Base-by-base conservation (phyloP, 2,797 vertebrate genomes). In the Mycteria americana region DNA sequence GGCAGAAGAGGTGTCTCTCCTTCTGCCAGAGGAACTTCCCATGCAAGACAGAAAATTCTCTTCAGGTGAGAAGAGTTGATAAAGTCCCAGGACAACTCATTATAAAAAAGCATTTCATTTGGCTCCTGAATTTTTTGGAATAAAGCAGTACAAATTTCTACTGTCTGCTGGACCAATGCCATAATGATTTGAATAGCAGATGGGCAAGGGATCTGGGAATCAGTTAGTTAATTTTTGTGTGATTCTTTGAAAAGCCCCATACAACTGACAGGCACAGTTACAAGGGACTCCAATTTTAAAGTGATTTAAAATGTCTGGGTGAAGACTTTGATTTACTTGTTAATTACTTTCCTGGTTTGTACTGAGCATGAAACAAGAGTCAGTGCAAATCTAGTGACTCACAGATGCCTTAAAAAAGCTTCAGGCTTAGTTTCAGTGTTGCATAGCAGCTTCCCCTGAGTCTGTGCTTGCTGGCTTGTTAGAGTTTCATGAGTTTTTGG, bases 301-400 rank as follows among this genome's bases (percentile, higher is more conserved):
- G 46, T 48, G 33, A 90, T 65, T 95, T 77, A 17, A 83, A 89
- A 62, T 50, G 33, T 75, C 37, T 90, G 56, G 24, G 50, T 86
- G 85, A 92, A 63, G 63, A 41, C 67, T 95, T 80, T 62, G 19
- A 85, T 92, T 81, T 81, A 51, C n/a, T 91, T 72, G 31, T 81
- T 93, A 90, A 93, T 92, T 91, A 68, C 77, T 81, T 92, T 77
- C 62, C 93, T 92, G 51, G 3, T 91, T 97, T 92, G 62, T 78
- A 73, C 9, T 79, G 68, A 72, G 50, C 28, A 27, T 48, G 72
- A 72, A 91, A 85, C 37, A 90, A 90, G 73, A 33, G 81, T 87
- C 27, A 45, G 45, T 81, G 81, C 72, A 85, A 72, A 67, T 18
- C 56, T 59, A 37, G 46, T 92, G 88, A 85, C 77, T 89, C 75